Conservation (phyloP, 2,888 invertebrate species). For the Girardia tigrina region DNA sequence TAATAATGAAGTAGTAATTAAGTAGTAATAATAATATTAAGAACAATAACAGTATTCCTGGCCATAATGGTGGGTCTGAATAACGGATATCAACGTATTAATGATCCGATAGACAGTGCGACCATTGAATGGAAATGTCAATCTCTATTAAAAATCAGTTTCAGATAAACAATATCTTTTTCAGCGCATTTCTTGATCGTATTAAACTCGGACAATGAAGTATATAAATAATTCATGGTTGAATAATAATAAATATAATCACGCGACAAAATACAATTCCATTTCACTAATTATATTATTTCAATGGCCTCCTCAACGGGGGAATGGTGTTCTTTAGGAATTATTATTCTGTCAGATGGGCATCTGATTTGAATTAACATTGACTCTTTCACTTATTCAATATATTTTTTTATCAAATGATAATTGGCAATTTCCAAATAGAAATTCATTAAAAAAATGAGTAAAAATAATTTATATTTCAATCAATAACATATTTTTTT, state of each 20-base stretch:
- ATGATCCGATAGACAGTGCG: neutral
- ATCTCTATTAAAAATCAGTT: constrained; percentile 1
- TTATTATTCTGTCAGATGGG: neutral
- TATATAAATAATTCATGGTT: constrained; percentile 18
- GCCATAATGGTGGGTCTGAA: too few relatives aligned
- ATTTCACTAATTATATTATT: neutral
- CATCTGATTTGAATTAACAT: neutral
- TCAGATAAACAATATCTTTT: constrained; percentile 19
- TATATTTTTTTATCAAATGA: too few relatives aligned
- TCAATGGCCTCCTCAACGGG: neutral
- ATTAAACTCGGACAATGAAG: neutral
- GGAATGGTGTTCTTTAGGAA: neutral
- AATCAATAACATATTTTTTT: too few relatives aligned
- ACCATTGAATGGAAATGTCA: neutral
- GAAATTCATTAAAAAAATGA: too few relatives aligned
- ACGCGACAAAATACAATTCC: neutral
- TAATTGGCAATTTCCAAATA: too few relatives aligned
- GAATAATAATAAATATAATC: neutral
- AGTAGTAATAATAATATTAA: constrained; percentile 11
- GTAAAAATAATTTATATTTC: too few relatives aligned
- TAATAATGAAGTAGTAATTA: constrained; percentile 4
- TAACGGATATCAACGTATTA: neutral
- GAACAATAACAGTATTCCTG: neutral
- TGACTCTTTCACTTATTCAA: too few relatives aligned
- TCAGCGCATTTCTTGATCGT: neutral